Evolutionary conservation across 2,888 invertebrate genomes (phyloP).

Genomic region (Watsonalla cultraria): DNA sequence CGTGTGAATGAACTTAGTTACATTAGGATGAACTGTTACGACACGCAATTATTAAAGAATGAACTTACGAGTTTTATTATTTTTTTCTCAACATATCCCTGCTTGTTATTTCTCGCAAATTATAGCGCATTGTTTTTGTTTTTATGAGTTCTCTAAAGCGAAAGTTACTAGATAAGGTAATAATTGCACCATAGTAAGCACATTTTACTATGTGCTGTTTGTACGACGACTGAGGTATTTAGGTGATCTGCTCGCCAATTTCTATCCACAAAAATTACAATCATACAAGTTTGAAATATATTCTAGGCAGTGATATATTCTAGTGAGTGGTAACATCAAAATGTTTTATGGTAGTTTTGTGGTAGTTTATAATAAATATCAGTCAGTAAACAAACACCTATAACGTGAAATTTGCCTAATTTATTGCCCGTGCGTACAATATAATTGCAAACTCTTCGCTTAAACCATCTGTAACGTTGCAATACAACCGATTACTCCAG

Average conservation of each 20-base stretch:
- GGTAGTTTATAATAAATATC: too few species aligned
- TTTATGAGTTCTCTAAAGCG: background rate
- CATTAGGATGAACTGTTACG: constrained; percentile 14
- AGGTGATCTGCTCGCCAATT: too few species aligned
- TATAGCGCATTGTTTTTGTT: background rate
- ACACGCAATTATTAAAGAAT: constrained; percentile 23
- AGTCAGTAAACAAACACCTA: too few species aligned
- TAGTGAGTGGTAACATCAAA: too few species aligned
- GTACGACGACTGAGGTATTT: too few species aligned
- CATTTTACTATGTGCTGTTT: too few species aligned
- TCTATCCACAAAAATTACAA: too few species aligned
- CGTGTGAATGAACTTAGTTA: constrained; percentile 62
- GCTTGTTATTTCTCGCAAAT: background rate
- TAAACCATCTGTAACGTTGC: background rate
- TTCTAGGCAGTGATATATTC: too few species aligned
- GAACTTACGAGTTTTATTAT: constrained; percentile 7
- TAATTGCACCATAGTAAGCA: too few species aligned
- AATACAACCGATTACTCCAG: background rate
- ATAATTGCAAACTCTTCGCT: background rate
- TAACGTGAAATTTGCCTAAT: background rate
- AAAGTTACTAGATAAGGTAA: background rate
- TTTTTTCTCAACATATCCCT: background rate
- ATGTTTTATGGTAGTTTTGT: too few species aligned
- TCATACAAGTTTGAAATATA: too few species aligned
- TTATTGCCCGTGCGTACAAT: background rate